Percentiles rank a stretch among this genome's conserved stretches.
Evolutionary conservation across 2,888 invertebrate species (phyloP).

Genomic region (Agrotis exclamationis): DNA sequence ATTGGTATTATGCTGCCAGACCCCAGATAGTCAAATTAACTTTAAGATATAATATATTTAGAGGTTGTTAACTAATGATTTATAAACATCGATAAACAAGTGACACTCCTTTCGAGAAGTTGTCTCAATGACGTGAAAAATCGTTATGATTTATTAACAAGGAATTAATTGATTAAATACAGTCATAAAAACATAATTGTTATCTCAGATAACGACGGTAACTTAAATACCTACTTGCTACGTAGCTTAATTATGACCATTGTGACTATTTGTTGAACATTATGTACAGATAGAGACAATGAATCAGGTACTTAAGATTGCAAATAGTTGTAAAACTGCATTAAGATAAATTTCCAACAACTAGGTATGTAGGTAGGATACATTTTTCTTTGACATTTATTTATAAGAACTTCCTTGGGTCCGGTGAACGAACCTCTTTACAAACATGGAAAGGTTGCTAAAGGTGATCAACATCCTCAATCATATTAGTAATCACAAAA

Average conservation of each 20-base stretch:
- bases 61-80: slow-evolving; percentile 15
- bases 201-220: slow-evolving; percentile 34
- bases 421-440: slow-evolving; percentile 75
- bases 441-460: slow-evolving; percentile 73
- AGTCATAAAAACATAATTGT: slow-evolving; percentile 37
- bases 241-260: slow-evolving; percentile 31
- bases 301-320: slow-evolving; percentile 31
- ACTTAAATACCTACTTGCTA: slow-evolving; percentile 24
- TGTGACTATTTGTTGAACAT: slow-evolving; percentile 15
- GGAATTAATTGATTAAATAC: slow-evolving; percentile 39
- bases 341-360: slow-evolving; percentile 33
- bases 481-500: slow-evolving; percentile 23
- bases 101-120: slow-evolving; percentile 30
- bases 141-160: slow-evolving; percentile 29
- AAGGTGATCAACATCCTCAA: slow-evolving; percentile 61
- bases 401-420: slow-evolving; percentile 42
- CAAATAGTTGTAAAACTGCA: slow-evolving; percentile 47
- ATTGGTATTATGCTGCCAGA: slow-evolving; percentile 5
- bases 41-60: slow-evolving; percentile 3
- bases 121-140: slow-evolving; percentile 12
- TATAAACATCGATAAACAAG: slow-evolving; percentile 19
- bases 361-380: neutral
- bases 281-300: slow-evolving; percentile 25
- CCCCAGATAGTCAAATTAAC: slow-evolving; percentile 15
- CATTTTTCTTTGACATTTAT: slow-evolving; percentile 2